phyloP scores from a whole-genome alignment of 2,113 vertebrate species.

The Periophthalmodon schlosseri region DNA sequence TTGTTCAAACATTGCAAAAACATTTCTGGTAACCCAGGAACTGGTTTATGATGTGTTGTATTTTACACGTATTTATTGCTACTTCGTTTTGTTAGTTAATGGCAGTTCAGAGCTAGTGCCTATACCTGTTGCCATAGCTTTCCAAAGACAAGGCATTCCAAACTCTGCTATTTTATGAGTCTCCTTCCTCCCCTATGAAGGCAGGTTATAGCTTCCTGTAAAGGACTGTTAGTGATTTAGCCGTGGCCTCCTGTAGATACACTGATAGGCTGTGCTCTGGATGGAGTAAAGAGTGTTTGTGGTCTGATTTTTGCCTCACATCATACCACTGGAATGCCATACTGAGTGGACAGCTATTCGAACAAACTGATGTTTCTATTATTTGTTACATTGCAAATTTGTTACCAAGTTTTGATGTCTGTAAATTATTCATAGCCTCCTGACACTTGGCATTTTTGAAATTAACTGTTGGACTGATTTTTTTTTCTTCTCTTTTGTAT shows the following conservation, averaged over 20 bases:
- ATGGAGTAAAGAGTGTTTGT: constrained; percentile 56
- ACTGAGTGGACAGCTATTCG: constrained; percentile 44
- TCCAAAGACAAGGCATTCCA: constrained; percentile 6
- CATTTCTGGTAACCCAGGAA: constrained; percentile 4
- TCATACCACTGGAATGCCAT: constrained; percentile 67
- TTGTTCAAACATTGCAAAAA: constrained; percentile 12
- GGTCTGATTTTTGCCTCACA: constrained; percentile 58
- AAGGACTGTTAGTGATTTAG: constrained; percentile 4
- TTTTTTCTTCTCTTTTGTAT: constrained; percentile 72
- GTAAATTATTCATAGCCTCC: constrained; percentile 76
- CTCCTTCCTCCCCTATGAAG: constrained; percentile 11
- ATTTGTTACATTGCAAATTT: constrained; percentile 59
- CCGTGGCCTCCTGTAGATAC: not conserved
- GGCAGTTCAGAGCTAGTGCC: constrained; percentile 13
- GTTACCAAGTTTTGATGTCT: constrained; percentile 63
- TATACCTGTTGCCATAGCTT: constrained; percentile 32
- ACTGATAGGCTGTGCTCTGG: constrained; percentile 26
- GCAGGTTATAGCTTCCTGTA: constrained; percentile 17
- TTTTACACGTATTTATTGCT: constrained; percentile 2
- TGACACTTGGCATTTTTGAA: constrained; percentile 66
- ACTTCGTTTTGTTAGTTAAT: constrained; percentile 1
- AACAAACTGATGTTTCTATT: constrained; percentile 19
- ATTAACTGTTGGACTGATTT: constrained; percentile 61
- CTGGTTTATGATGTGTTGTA: not conserved
- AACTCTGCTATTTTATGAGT: not conserved